Evolutionary conservation across 2,797 vertebrate species (phyloP).

Genomic region (Lagocephalus sceleratus): DNA sequence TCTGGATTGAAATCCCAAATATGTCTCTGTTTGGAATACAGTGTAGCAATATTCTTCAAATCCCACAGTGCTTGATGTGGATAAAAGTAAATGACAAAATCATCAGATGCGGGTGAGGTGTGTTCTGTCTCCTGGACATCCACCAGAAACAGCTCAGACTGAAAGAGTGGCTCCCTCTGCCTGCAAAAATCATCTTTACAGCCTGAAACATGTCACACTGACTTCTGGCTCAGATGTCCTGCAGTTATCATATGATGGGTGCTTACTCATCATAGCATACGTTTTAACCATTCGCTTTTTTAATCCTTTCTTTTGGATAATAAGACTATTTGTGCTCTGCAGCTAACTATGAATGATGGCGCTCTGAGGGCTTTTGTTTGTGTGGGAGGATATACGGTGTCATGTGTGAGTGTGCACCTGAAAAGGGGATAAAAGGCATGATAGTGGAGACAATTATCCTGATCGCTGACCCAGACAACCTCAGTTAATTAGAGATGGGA

Average conservation of each 20-base stretch:
- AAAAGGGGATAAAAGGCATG: conserved; percentile 7
- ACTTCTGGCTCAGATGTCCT: neutral
- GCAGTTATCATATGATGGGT: neutral
- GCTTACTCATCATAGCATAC: neutral
- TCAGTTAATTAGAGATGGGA: conserved; percentile 43
- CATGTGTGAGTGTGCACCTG: neutral
- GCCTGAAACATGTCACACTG: too few species aligned
- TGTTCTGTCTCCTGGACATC: neutral
- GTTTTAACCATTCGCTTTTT: too few species aligned
- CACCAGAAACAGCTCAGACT: neutral
- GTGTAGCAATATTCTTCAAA: too few species aligned
- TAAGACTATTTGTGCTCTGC: neutral
- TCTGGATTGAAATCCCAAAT: too few species aligned
- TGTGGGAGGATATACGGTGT: neutral
- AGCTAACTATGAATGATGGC: neutral
- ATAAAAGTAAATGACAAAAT: too few species aligned
- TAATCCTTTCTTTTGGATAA: too few species aligned
- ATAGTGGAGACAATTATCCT: conserved; percentile 19
- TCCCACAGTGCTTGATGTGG: too few species aligned
- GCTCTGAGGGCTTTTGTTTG: neutral
- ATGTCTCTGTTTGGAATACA: too few species aligned
- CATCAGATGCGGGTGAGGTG: too few species aligned
- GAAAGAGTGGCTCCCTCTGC: conserved; percentile 42
- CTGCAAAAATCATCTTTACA: conserved; percentile 18
- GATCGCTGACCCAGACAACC: conserved; percentile 56